These are phyloP conservation scores for Pammene aurita DNA, from an alignment of 2,888 invertebrate species.

Conservation along the genomic window DNA sequence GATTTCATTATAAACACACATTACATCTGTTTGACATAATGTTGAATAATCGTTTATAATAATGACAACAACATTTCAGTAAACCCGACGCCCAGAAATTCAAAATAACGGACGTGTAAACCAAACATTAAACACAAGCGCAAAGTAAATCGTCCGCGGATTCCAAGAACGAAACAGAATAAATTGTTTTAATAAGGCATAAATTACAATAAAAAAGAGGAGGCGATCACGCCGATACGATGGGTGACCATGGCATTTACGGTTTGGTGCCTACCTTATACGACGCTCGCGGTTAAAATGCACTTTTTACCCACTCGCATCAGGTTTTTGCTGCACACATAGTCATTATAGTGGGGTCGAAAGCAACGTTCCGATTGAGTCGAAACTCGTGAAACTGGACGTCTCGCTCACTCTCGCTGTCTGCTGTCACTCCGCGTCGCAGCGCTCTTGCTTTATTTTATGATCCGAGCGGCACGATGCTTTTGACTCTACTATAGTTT, in stretches of 20 bases:
- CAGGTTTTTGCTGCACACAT: conserved; percentile 50
- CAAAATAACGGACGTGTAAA: conserved; percentile 69
- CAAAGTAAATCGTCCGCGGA: conserved; percentile 73
- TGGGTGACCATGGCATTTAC: conserved; percentile 82
- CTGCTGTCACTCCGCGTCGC: no score
- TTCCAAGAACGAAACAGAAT: conserved; percentile 72
- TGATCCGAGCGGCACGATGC: no score
- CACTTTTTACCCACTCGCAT: conserved; percentile 60
- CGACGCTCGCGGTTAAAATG: conserved; percentile 64
- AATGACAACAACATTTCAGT: conserved; percentile 27
- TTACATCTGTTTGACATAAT: background rate
- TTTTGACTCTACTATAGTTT: no score
- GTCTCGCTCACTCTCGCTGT: no score
- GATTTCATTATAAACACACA: background rate
- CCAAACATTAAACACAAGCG: conserved; percentile 67
- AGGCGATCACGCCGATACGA: conserved; percentile 73
- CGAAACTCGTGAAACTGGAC: no score
- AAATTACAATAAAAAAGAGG: conserved; percentile 70
- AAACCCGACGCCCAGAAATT: conserved; percentile 52
- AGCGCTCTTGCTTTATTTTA: no score
- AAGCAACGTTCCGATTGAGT: no score
- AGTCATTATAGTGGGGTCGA: no score
- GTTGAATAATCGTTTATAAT: conserved; percentile 21
- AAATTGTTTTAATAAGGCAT: conserved; percentile 80
- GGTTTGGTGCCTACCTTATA: conserved; percentile 71